Evolutionary conservation across 2,888 invertebrate species (phyloP), one percentile per base, ranked within the genome.

Genomic region (Ptychoptera albimana): DNA sequence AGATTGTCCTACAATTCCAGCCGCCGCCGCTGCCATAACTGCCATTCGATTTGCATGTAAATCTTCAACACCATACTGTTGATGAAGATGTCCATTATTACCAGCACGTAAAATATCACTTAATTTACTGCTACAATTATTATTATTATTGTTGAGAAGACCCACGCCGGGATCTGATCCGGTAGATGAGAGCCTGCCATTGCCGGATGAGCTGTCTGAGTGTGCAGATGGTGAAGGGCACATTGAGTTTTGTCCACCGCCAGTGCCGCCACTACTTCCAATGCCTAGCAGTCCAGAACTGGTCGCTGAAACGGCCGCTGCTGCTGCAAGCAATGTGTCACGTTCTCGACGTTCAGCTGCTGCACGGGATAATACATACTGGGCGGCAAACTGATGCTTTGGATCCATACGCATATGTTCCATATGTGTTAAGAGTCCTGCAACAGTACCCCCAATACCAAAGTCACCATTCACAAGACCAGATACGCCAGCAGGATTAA

Each of bases 371-470:
- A 92, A 70, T 37, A 92, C 89, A 67, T 91, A 92, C 60, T 92
- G 92, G 29, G 92, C 91, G 36, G 91, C 91, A 59, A 92, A 92
- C 64, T 91, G 91, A 70, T 92, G 91, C 64, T 92, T 92, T 1
- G 91, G 89, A 63, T 92, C 91, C 89, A 91, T 91, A 57, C 91
- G 75, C 91, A 92, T 91, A 62, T 91, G 89, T 58, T 92, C 91
- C 91, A 92, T 91, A 63, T 92, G 92, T 47, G 86, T 85, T 46
- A 92, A 73, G 30, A 92, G 74, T 58, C 91, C 92, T 92, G 69
- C 29, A 72, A 69, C 53, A 37, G 15, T 31, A 36, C 48, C 43
- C 49, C 47, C 45, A 46, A 42, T 43, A 32, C 23, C 23, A 23
- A 23, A 23, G 7, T 23, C 23, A 23, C 23, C 23, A 23, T 23